These are phyloP conservation scores for Myotis davidii DNA, from an alignment of 2,113 vertebrate species.

Conservation along the genomic window DNA sequence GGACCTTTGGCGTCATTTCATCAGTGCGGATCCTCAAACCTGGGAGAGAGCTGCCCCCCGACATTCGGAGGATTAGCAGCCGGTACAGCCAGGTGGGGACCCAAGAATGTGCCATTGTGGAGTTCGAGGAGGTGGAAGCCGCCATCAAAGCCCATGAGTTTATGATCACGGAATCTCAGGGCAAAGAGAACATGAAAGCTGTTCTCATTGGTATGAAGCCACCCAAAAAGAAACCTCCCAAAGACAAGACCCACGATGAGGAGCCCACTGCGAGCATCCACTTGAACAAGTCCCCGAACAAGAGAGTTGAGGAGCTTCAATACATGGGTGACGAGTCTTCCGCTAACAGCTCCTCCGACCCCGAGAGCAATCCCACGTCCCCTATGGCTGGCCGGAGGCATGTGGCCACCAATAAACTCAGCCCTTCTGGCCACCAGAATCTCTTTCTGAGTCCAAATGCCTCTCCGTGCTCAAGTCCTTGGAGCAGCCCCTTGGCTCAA, in stretches of 20 bases:
- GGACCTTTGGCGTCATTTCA: conserved; percentile 92
- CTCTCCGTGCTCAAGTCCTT: conserved; percentile 94
- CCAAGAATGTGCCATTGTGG: conserved; percentile 95
- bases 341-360: conserved; percentile 96
- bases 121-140: conserved; percentile 97
- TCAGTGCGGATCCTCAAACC: conserved; percentile 95
- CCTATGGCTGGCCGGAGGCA: conserved; percentile 90
- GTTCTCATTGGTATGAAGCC: conserved; percentile 95
- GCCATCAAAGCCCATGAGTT: conserved; percentile 93
- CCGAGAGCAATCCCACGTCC: conserved; percentile 94
- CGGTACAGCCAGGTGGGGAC: conserved; percentile 92
- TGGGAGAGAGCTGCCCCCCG: conserved; percentile 93
- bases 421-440: conserved; percentile 87
- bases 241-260: conserved; percentile 89
- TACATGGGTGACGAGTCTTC: conserved; percentile 93
- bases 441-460: conserved; percentile 94
- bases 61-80: conserved; percentile 93
- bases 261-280: conserved; percentile 80
- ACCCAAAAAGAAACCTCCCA: conserved; percentile 95
- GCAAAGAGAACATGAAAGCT: conserved; percentile 88
- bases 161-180: conserved; percentile 83
- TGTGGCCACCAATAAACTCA: conserved; percentile 87
- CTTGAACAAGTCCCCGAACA: conserved; percentile 92
- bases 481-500: conserved; percentile 94
- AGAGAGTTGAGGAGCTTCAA: conserved; percentile 94